Conservation (phyloP, 2,113 vertebrate genomes). For the Callionymus lyra region DNA sequence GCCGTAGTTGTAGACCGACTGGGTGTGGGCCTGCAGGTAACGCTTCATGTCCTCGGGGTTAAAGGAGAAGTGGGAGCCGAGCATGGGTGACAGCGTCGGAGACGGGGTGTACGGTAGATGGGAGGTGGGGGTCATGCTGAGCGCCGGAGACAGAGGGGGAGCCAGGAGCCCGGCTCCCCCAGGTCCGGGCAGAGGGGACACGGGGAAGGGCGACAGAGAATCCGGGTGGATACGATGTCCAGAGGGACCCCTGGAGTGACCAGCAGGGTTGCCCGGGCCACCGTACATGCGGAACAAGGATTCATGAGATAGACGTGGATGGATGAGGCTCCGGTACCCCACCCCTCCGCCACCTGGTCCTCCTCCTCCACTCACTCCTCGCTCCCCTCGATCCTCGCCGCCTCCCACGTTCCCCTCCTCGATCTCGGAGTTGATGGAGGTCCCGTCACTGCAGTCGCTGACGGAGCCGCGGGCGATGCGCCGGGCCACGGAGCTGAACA, state of each 20-base stretch:
- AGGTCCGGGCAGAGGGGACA: slow-evolving; percentile 76
- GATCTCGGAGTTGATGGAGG: slow-evolving; percentile 78
- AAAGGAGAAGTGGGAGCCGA: slow-evolving; percentile 84
- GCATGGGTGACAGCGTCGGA: slow-evolving; percentile 83
- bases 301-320: slow-evolving; percentile 75
- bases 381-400: slow-evolving; percentile 51
- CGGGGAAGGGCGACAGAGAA: slow-evolving; percentile 79
- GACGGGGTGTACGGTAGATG: slow-evolving; percentile 85
- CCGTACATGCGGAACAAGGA: slow-evolving; percentile 77
- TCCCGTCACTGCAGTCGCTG: slow-evolving; percentile 86
- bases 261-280: slow-evolving; percentile 51
- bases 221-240: slow-evolving; percentile 76
- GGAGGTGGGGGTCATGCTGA: slow-evolving; percentile 78
- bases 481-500: slow-evolving; percentile 72
- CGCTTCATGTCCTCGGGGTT: slow-evolving; percentile 89
- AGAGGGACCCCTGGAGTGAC: slow-evolving; percentile 49
- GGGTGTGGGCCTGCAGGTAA: slow-evolving; percentile 86
- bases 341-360: slow-evolving; percentile 43
- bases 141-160: slow-evolving; percentile 77
- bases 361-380: slow-evolving; percentile 43
- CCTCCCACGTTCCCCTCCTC: slow-evolving; percentile 75
- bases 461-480: slow-evolving; percentile 78
- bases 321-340: slow-evolving; percentile 68
- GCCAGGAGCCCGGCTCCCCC: slow-evolving; percentile 70
- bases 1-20: slow-evolving; percentile 89